Base-by-base conservation (phyloP, 2,888 invertebrate species). In the Drosophila engyochracea region DNA sequence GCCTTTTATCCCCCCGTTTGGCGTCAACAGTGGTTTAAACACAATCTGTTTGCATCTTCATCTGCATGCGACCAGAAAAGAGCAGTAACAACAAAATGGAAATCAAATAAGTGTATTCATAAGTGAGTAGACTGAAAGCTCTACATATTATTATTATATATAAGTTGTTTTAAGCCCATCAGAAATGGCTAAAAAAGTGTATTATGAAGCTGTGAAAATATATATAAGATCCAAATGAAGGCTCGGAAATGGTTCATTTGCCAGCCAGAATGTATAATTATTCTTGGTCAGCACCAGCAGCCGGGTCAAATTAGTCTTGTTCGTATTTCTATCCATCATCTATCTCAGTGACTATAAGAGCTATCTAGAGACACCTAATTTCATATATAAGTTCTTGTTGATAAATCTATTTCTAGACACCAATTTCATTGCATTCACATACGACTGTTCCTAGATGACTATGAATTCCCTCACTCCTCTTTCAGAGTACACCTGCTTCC, bases 31-130 rank as follows among this genome's bases (percentile, higher is more conserved):
- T 28, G 70, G 59, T 68, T 79, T 71, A 78, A 52, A 55, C 54
- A 30, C 63, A 77, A 74, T 63, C 59, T 68, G 78, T 65, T 79
- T 59, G 63, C 52, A 25, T 37, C 31, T 52, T 66, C 47, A 47
- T 37, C 33, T 55, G 22, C 14, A 22, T 22, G 25, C 35, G 59
- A 44, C 7, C 49, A 47, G 30, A 33, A 41, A 70, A 60, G 47
- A 52, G 37, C 60, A 57, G 22, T 35, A 39, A 16, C 35, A 49
- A 57, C 22, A 14, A 14, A 3, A 14, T 44, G 44, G 22, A 12
- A 16, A 16, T 16, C 28, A 69, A 68, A 51, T 51, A 51, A 10
- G 3, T 51, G 4, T 47, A 25, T 47, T 47, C 47, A 47, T 25
- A 25, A 25, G 25, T 16, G 14, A 22, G 14, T 47, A 4, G 7